A percentile compares a stretch with the other conserved stretches of the same genome.
These are phyloP conservation scores for Loriculus beryllinus DNA, from an alignment of 2,797 vertebrate species.

Conservation along the genomic window DNA sequence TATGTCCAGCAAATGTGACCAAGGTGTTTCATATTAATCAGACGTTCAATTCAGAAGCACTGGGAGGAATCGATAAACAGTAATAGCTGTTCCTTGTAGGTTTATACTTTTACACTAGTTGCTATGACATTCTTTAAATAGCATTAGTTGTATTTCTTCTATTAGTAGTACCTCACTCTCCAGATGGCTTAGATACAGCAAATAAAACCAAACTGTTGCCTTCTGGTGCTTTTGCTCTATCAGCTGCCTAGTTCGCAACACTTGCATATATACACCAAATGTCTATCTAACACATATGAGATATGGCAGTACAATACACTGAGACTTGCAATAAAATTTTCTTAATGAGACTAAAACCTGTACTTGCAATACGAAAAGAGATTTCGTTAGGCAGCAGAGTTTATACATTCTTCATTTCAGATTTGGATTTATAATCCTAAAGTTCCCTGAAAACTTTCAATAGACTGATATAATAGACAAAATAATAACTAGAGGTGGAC, in stretches of 20 bases:
- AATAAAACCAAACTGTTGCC: slow-evolving; percentile 30
- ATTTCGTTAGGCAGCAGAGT: background rate
- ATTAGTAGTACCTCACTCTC: background rate
- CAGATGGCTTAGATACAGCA: background rate
- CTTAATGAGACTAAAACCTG: slow-evolving; percentile 6
- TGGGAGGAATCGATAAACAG: background rate
- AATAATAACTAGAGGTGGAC: background rate
- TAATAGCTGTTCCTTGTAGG: background rate
- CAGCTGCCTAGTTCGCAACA: slow-evolving; percentile 21
- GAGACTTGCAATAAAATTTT: background rate
- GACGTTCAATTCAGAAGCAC: background rate
- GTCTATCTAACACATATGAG: background rate
- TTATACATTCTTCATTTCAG: background rate
- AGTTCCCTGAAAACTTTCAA: background rate
- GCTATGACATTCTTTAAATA: slow-evolving; percentile 15
- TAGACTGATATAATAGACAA: background rate
- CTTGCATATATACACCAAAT: background rate
- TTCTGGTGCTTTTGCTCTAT: slow-evolving; percentile 36
- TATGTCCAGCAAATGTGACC: background rate
- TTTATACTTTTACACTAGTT: background rate
- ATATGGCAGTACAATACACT: background rate
- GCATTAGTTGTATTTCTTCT: slow-evolving; percentile 9
- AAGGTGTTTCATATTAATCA: slow-evolving; percentile 1
- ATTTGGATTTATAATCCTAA: background rate
- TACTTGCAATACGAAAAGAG: background rate